These are phyloP conservation scores for Ceratitis capitata DNA, from an alignment of 1,140 invertebrate species.

Conservation along the genomic window DNA sequence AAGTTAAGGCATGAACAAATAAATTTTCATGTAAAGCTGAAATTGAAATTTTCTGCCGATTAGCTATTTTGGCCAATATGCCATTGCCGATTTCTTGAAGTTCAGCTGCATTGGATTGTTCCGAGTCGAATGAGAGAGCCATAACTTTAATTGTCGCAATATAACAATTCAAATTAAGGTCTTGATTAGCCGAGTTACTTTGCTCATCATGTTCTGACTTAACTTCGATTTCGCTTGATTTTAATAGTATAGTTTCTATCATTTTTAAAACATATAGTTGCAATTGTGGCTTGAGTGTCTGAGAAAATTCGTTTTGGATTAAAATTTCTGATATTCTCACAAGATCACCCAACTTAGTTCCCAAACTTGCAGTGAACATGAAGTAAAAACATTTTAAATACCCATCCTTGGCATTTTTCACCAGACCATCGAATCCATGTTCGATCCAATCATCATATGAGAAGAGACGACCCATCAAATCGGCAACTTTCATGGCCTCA, in stretches of 20 bases:
- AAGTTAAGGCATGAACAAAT: slow-evolving; percentile 48
- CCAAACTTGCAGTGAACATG: slow-evolving; percentile 70
- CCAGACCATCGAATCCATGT: slow-evolving; percentile 55
- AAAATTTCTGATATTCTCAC: slow-evolving; percentile 59
- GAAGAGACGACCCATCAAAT: slow-evolving; percentile 58
- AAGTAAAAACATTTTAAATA: slow-evolving; percentile 65
- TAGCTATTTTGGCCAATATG: slow-evolving; percentile 47
- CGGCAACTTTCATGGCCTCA: slow-evolving; percentile 56
- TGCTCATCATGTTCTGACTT: background rate
- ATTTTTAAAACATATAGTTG: slow-evolving; percentile 40
- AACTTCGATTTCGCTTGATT: slow-evolving; percentile 36
- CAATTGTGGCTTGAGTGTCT: slow-evolving; percentile 51
- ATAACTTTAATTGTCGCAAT: slow-evolving; percentile 52
- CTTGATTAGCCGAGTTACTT: too few species aligned
- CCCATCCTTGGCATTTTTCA: slow-evolving; percentile 54
- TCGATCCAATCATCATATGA: slow-evolving; percentile 57
- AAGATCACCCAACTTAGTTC: slow-evolving; percentile 69
- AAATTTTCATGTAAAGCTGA: slow-evolving; percentile 50
- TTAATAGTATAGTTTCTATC: slow-evolving; percentile 51
- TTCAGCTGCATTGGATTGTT: slow-evolving; percentile 20
- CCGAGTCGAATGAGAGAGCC: slow-evolving; percentile 46
- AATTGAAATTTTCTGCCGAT: slow-evolving; percentile 42
- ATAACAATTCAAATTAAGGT: slow-evolving; percentile 49
- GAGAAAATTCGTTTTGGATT: slow-evolving; percentile 58
- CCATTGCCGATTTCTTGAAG: slow-evolving; percentile 31